Base-by-base conservation (phyloP, 1,140 invertebrate genomes). In the Diplogasteroides magnus region DNA sequence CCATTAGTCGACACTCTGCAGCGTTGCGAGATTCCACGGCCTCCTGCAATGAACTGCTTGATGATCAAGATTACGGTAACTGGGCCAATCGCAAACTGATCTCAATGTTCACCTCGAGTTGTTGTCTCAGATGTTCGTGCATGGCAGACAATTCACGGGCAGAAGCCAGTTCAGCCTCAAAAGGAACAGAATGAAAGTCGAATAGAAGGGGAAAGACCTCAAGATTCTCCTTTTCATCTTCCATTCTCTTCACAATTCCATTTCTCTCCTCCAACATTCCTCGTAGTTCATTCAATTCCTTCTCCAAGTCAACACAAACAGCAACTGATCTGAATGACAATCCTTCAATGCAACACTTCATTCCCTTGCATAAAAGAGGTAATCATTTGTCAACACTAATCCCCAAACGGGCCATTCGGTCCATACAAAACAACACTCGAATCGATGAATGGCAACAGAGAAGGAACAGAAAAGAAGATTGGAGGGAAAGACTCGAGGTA, bases 191-290 rank as follows among this genome's bases (percentile, higher is more conserved):
- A n/a, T n/a, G n/a, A n/a, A n/a, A n/a, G n/a, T n/a, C n/a, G n/a
- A n/a, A n/a, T n/a, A n/a, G n/a, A n/a, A n/a, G n/a, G n/a, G n/a
- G n/a, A n/a, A n/a, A n/a, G n/a, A 69, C 68, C 62, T 56, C 69
- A 62, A 71, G 37, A 29, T 71, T 63, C 31, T 60, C 23, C 60
- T 71, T 71, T 32, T 71, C 69, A 15, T 61, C 37, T 15, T 71
- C 69, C 1, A 63, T 29, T 60, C 63, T 48, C 26, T 71, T 29
- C 13, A 71, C 27, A n/a, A 13, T 14, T 29, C 48, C 31, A 55
- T 55, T 65, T 28, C 64, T 65, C 32, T 65, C 64, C 32, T 55
- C n/a, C 3, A 65, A 60, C 19, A 58, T 71, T 13, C n/a, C 15
- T 1, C 28, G 31, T 31, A 71, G 26, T 25, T 65, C 56, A 13